These are phyloP conservation scores for Campylomormyrus tamandua DNA, from an alignment of 2,113 vertebrate genomes.

Conservation along the genomic window DNA sequence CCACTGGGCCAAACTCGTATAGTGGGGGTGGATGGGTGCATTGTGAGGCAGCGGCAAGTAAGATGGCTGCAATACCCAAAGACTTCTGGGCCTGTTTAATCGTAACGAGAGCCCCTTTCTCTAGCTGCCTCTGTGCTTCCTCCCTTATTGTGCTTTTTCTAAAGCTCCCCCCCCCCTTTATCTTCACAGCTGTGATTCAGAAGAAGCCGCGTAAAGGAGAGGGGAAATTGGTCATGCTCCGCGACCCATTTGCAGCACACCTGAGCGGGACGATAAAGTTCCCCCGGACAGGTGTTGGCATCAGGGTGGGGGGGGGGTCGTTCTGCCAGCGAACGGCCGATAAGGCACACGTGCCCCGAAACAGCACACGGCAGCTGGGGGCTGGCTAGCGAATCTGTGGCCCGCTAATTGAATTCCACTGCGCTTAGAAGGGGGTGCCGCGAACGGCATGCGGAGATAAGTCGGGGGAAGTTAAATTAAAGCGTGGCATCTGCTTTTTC, in stretches of 20 bases:
- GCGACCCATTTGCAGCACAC: not conserved
- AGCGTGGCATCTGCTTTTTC: not conserved
- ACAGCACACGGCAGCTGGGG: not conserved
- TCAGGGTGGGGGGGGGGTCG: not conserved
- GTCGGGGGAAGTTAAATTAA: slow-evolving; percentile 8
- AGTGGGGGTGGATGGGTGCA: not conserved
- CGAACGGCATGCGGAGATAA: not conserved
- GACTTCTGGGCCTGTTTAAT: not conserved
- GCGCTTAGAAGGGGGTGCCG: not conserved
- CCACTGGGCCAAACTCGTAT: not conserved
- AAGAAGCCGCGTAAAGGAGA: not conserved
- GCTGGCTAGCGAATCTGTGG: not conserved
- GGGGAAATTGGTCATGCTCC: not conserved
- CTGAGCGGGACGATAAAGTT: slow-evolving; percentile 19
- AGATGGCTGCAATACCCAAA: not conserved
- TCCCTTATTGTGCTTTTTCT: not conserved
- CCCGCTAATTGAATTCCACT: slow-evolving; percentile 23
- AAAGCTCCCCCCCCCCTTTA: not conserved
- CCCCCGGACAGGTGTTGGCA: not conserved
- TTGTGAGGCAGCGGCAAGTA: not conserved
- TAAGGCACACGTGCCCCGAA: slow-evolving; percentile 8
- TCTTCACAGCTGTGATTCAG: not conserved
- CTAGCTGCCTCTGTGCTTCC: not conserved
- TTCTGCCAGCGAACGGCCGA: not conserved
- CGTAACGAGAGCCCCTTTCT: not conserved